These are phyloP conservation scores for Pseudopipra pipra DNA, from an alignment of 2,113 vertebrate species.

Conservation along the genomic window DNA sequence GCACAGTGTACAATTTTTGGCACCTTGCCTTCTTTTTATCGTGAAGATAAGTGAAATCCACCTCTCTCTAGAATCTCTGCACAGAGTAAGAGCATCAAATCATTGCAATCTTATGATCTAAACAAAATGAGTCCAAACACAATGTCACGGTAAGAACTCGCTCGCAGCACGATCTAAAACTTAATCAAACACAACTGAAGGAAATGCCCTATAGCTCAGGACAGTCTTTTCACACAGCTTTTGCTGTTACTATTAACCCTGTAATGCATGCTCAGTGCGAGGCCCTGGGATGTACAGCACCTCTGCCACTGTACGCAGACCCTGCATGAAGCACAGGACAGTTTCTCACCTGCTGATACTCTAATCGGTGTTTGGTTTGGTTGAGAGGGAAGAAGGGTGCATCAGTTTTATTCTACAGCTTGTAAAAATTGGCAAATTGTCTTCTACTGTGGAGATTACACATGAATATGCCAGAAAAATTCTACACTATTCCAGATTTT, in stretches of 20 bases:
- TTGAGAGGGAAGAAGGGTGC: not conserved
- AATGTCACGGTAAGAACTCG: not conserved
- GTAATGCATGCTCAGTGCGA: not conserved
- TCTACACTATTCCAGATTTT: not conserved
- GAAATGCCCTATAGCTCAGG: not conserved
- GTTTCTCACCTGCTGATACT: not conserved
- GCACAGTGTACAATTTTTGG: not conserved
- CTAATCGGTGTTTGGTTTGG: not conserved
- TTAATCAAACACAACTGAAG: not conserved
- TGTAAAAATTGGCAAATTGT: not conserved
- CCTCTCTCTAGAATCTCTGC: not conserved
- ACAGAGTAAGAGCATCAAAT: not conserved
- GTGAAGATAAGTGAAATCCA: not conserved
- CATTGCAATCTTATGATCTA: not conserved
- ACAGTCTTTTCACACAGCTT: not conserved
- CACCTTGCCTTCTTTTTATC: not conserved
- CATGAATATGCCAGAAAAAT: not conserved
- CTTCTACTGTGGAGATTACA: not conserved
- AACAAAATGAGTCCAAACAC: not conserved
- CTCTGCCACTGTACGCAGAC: not conserved
- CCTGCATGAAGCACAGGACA: accelerated
- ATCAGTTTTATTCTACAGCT: not conserved
- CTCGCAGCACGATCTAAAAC: not conserved
- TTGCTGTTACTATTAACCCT: not conserved
- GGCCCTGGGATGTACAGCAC: accelerated